Evolutionary conservation across 1,140 invertebrate species (phyloP).

Genomic region (Listronotus oregonensis): DNA sequence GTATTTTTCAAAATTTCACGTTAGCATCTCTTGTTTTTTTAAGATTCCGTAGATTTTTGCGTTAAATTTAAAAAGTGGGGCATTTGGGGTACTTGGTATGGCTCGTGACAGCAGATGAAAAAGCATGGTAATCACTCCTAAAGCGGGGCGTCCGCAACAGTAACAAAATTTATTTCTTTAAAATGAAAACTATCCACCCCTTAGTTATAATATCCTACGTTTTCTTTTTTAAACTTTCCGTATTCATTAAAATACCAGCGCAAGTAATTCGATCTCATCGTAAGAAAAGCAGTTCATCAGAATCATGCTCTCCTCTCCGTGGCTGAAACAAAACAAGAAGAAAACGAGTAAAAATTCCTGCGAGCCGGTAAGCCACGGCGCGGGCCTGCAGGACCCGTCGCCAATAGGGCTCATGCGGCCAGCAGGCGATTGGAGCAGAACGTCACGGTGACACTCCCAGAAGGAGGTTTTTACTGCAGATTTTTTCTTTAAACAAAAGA

Average conservation of each 20-base stretch:
- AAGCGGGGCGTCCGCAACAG: too few species aligned
- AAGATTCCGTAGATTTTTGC: too few species aligned
- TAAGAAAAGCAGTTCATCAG: background rate
- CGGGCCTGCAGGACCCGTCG: constrained; percentile 19
- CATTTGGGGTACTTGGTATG: too few species aligned
- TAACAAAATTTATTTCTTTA: too few species aligned
- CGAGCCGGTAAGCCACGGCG: constrained; percentile 30
- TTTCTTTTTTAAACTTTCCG: background rate
- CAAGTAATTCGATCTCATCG: background rate
- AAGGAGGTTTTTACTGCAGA: constrained; percentile 26
- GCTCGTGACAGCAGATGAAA: too few species aligned
- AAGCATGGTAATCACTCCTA: too few species aligned
- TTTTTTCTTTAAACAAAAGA: constrained; percentile 20
- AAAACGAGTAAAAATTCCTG: constrained; percentile 30
- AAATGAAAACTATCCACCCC: too few species aligned
- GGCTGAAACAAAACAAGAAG: constrained; percentile 25
- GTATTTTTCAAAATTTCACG: too few species aligned
- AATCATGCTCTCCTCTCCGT: background rate
- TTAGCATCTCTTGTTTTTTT: too few species aligned
- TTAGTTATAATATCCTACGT: too few species aligned
- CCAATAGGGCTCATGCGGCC: constrained; percentile 18
- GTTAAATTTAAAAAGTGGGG: too few species aligned
- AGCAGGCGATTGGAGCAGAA: constrained; percentile 17
- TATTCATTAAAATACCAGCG: too few species aligned
- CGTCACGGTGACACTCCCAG: constrained; percentile 26